Conservation (phyloP, 2,888 invertebrate species). For the Eurois occulta region DNA sequence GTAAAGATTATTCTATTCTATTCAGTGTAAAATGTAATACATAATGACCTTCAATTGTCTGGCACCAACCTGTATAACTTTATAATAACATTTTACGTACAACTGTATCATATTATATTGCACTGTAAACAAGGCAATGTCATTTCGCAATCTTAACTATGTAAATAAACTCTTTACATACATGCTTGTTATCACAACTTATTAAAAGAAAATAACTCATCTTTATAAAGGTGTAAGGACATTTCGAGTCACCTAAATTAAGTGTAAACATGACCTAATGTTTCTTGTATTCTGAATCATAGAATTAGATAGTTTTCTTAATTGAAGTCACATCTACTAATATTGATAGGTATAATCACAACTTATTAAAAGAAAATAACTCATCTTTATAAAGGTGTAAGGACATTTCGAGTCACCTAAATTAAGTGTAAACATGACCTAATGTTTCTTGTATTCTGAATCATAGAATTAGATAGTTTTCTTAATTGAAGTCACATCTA, state of each 20-base stretch:
- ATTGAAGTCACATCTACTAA: neutral
- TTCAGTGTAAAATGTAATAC: neutral
- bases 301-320: neutral
- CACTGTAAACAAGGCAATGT: neutral
- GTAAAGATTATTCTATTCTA: too few relatives aligned
- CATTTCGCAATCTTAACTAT: neutral
- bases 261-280: neutral
- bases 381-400: neutral
- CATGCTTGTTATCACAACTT: neutral
- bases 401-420: neutral
- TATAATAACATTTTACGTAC: slow-evolving; percentile 2
- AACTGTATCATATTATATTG: neutral
- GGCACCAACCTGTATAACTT: neutral
- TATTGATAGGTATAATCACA: too few relatives aligned
- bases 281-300: neutral
- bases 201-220: slow-evolving; percentile 10
- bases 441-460: neutral
- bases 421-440: neutral
- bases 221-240: neutral
- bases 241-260: neutral
- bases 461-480: neutral
- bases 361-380: slow-evolving; percentile 5
- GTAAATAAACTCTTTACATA: neutral
- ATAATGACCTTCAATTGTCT: neutral
- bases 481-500: neutral